A percentile compares a stretch with the other conserved stretches of the same genome.
These are phyloP conservation scores for Syrrhaptes paradoxus DNA, from an alignment of 2,113 vertebrate genomes.

Conservation along the genomic window DNA sequence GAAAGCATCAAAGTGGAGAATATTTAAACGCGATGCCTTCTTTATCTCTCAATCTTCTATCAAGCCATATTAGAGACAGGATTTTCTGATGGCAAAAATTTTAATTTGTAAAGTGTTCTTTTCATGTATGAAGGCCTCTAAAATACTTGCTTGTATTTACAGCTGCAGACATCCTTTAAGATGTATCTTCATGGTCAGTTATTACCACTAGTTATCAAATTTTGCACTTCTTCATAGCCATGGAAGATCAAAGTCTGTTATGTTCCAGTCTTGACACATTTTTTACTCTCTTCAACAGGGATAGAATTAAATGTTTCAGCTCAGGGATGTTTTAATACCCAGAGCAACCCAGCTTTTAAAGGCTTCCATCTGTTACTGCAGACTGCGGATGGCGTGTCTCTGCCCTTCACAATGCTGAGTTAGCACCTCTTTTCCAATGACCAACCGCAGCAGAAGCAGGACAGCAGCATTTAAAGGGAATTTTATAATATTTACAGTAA, in stretches of 20 bases:
- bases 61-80: background rate
- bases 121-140: background rate
- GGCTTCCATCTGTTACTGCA: conserved; percentile 47
- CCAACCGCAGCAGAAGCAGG: background rate
- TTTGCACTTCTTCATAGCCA: background rate
- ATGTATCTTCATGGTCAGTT: background rate
- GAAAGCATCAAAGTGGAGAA: background rate
- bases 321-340: conserved; percentile 12
- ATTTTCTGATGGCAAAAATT: background rate
- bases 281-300: background rate
- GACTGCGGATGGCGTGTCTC: background rate
- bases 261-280: background rate
- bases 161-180: background rate
- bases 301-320: conserved; percentile 19
- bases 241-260: background rate
- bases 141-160: background rate
- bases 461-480: background rate
- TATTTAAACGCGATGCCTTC: background rate
- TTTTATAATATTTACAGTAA: background rate
- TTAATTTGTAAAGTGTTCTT: background rate
- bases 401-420: conserved; percentile 34
- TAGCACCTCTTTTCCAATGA: background rate
- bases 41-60: background rate
- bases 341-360: conserved; percentile 40
- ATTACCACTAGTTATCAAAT: conserved; percentile 9